A percentile compares a stretch with the other conserved stretches of the same genome.
phyloP scores from a whole-genome alignment of 2,113 vertebrate species.

The Nipponia nippon region DNA sequence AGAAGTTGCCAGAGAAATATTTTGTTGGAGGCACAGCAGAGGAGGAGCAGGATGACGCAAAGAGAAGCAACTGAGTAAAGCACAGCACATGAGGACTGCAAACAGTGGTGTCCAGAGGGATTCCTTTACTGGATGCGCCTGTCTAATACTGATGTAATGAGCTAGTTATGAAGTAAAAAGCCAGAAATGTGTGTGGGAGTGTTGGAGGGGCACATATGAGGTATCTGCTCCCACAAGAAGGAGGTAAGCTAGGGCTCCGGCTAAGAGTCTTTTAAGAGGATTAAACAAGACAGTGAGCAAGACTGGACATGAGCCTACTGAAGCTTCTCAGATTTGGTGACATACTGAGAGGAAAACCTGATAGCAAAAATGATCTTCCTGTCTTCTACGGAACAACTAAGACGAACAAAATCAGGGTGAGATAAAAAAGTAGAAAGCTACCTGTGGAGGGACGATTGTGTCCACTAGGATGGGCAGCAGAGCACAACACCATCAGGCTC shows the following conservation, averaged over 20 bases:
- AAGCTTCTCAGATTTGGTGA: background rate
- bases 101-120: background rate
- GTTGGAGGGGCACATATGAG: background rate
- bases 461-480: background rate
- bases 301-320: background rate
- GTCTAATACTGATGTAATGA: background rate
- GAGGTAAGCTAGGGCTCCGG: background rate
- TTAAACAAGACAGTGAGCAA: background rate
- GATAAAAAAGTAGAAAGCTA: background rate
- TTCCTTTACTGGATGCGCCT: background rate
- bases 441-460: fast-evolving
- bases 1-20: background rate
- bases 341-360: background rate
- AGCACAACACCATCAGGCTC: background rate
- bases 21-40: constrained; percentile 8
- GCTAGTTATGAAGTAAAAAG: background rate
- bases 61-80: background rate
- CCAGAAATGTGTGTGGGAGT: background rate
- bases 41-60: background rate
- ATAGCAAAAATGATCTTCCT: background rate
- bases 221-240: background rate
- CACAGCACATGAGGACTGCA: background rate
- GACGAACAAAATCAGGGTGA: background rate
- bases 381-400: background rate
- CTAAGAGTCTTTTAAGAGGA: background rate